Evolutionary conservation across 2,797 vertebrate species (phyloP), one percentile per base, ranked within the genome.

Genomic region (Setipinna tenuifilis): DNA sequence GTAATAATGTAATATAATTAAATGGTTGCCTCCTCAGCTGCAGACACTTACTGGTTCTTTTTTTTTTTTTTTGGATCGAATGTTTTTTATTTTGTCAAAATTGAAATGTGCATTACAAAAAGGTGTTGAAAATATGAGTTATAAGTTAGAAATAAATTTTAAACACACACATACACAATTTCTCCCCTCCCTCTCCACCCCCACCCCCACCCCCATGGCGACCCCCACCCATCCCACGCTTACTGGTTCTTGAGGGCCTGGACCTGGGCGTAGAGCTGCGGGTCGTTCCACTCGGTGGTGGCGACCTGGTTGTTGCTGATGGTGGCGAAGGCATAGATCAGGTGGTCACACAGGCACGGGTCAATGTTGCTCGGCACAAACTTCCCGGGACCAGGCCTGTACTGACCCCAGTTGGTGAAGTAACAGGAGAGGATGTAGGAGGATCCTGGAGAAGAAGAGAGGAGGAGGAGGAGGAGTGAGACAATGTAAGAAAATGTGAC

Each of bases 361-460:
- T 96, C 94, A 6, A 96, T 85, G 85, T 94, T 84, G 2, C 94
- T 91, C 3, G 96, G 95, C 57, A 95, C 89, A 89, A 94, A 96
- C 86, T 90, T 92, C 0, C 94, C 96, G 41, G 92, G 90, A 5
- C 93, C 95, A 0, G 93, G 93, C 87, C 95, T 93, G 90, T 96
- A 96, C 93, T 97, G 96, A 89, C 93, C 94, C 96, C 96, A 96
- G 95, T 93, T 97, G 87, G 95, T 95, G 88, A 96, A 96, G 91
- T 96, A 97, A 93, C 96, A 97, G 85, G 95, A 94, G 86, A 96
- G 90, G 68, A 95, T 94, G 92, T 95, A 95, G 12, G 95, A 93
- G 57, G 93, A 94, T 85, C 95, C 95, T 97, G 87, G 10, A 84
- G 81, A 50, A 21, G 31, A 1, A 3, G 2, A 2, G 23, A 85